Percentiles rank a stretch among this genome's conserved stretches.
Evolutionary conservation across 1,140 invertebrate species (phyloP).

Genomic region (Drosophila mauritiana): DNA sequence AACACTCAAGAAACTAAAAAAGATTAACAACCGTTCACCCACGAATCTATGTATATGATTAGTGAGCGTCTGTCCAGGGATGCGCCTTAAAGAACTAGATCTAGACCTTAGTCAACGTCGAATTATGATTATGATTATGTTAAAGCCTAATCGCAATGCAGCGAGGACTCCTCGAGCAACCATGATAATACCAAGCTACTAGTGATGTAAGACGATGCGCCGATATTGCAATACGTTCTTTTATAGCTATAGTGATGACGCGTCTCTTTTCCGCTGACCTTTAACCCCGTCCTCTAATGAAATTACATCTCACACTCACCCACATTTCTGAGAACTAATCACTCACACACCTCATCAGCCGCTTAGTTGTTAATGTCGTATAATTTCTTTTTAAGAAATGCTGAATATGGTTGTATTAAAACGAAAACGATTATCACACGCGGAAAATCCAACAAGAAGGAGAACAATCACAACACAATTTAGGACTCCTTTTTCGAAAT

Average conservation of each 20-base stretch:
- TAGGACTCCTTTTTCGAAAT: conserved; percentile 49
- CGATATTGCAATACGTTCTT: conserved; percentile 75
- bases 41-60: conserved; percentile 68
- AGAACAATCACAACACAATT: conserved; percentile 15
- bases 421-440: conserved; percentile 12
- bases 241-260: conserved; percentile 49
- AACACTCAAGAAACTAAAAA: conserved; percentile 26
- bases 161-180: conserved; percentile 37
- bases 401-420: conserved; percentile 74
- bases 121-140: conserved; percentile 46
- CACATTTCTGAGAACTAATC: conserved; percentile 17
- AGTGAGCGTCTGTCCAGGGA: conserved; percentile 61
- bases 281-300: conserved; percentile 68
- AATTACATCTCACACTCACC: conserved; percentile 63
- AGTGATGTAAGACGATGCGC: conserved; percentile 67
- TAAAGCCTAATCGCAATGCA: conserved; percentile 45
- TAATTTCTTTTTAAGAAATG: conserved; percentile 64
- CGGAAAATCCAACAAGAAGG: conserved; percentile 5
- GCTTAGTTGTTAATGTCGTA: conserved; percentile 68
- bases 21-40: conserved; percentile 34
- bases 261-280: conserved; percentile 45
- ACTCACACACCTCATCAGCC: conserved; percentile 37
- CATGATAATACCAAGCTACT: conserved; percentile 61
- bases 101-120: conserved; percentile 55
- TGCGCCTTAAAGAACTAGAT: conserved; percentile 64